Conservation (phyloP, 2,888 invertebrate genomes). For the Antheraea yamamai region DNA sequence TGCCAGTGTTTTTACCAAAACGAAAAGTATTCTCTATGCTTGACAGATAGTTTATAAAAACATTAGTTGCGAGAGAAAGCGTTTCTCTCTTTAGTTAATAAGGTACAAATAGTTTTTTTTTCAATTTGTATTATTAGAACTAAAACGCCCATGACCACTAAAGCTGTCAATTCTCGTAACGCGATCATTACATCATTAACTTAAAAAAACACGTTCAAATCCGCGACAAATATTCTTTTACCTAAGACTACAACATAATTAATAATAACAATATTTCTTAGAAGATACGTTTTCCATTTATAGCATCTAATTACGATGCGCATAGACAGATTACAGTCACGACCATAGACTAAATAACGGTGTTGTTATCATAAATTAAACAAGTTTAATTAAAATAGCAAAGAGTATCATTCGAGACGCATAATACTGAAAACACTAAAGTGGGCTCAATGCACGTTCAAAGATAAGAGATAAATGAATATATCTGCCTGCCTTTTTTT, state of each 20-base stretch:
- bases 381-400: conserved; percentile 16
- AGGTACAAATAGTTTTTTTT: not conserved
- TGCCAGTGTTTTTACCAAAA: conserved; percentile 16
- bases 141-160: not conserved
- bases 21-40: not conserved
- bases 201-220: not conserved
- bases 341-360: conserved; percentile 25
- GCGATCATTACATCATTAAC: not conserved
- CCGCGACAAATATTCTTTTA: conserved; percentile 1
- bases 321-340: conserved; percentile 27
- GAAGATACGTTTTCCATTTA: conserved; percentile 7
- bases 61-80: not conserved
- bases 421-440: not conserved
- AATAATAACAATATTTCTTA: conserved; percentile 2
- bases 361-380: conserved; percentile 20
- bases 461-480: not conserved
- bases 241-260: not conserved
- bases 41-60: conserved; percentile 7
- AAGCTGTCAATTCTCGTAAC: not conserved
- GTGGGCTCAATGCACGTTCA: not conserved
- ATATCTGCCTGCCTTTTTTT: no score
- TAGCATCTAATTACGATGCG: not conserved
- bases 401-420: conserved; percentile 12
- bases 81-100: not conserved
- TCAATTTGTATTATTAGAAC: not conserved